Percentiles rank a stretch among this genome's conserved stretches.
Conservation (phyloP, 2,888 invertebrate species). For the Meandrusa payeni region DNA sequence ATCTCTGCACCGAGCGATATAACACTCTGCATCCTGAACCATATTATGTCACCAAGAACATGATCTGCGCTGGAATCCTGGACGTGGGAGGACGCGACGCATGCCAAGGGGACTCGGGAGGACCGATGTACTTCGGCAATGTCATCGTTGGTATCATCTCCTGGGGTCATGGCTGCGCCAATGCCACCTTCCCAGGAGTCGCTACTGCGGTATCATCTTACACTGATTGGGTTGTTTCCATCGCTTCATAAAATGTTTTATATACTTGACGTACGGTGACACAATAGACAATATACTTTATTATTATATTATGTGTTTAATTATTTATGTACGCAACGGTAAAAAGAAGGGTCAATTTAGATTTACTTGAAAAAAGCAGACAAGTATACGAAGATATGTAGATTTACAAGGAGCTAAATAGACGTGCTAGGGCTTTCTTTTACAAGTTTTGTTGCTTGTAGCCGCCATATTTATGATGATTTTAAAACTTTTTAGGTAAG, state of each 20-base stretch:
- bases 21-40: constrained; percentile 10
- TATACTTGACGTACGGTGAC: too few species aligned
- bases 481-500: too few species aligned
- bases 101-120: constrained; percentile 73
- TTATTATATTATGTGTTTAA: too few species aligned
- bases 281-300: too few species aligned
- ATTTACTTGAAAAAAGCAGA: too few species aligned
- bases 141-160: constrained; percentile 66
- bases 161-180: constrained; percentile 71
- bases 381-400: too few species aligned
- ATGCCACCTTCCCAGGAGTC: constrained; percentile 64
- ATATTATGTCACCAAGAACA: constrained; percentile 44
- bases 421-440: too few species aligned
- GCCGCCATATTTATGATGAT: too few species aligned
- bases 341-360: too few species aligned
- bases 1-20: constrained; percentile 43
- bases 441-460: too few species aligned
- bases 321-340: too few species aligned
- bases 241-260: constrained; percentile 10
- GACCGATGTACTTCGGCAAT: constrained; percentile 60
- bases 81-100: constrained; percentile 47
- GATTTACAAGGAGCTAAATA: too few species aligned
- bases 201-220: constrained; percentile 58
- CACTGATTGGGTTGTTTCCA: constrained; percentile 45
- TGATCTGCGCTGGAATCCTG: constrained; percentile 57